Percentiles rank a stretch among this genome's conserved stretches.
Evolutionary conservation across 2,888 invertebrate genomes (phyloP).

Genomic region (Neoascia interrupta): DNA sequence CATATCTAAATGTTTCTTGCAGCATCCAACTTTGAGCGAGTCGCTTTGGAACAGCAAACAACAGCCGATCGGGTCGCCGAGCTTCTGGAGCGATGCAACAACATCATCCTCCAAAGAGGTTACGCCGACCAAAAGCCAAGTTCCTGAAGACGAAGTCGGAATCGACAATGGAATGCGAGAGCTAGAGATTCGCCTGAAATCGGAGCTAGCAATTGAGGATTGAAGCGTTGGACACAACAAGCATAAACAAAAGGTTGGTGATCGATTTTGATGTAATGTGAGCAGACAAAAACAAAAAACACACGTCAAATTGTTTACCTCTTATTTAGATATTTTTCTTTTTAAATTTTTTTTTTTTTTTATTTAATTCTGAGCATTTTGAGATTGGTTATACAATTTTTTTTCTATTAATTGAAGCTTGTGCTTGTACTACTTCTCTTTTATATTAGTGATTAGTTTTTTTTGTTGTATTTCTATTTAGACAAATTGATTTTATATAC

Average conservation of each 20-base stretch:
- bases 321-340: no score
- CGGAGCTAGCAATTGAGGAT: slow-evolving; percentile 81
- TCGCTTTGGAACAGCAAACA: slow-evolving; percentile 72
- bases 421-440: slow-evolving; percentile 62
- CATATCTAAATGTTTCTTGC: slow-evolving; percentile 22
- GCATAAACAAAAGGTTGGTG: slow-evolving; percentile 65
- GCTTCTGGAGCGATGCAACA: slow-evolving; percentile 72
- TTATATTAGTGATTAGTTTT: slow-evolving; percentile 51
- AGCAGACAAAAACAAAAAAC: slow-evolving; percentile 33
- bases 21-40: slow-evolving; percentile 71
- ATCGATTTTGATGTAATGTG: slow-evolving; percentile 60
- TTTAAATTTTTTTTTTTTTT: no score
- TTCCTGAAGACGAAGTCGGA: slow-evolving; percentile 77
- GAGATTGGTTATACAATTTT: slow-evolving; percentile 68
- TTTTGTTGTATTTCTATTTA: slow-evolving; percentile 61
- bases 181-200: slow-evolving; percentile 84
- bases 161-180: slow-evolving; percentile 86
- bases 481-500: slow-evolving; percentile 65
- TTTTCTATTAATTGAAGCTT: slow-evolving; percentile 59
- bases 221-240: slow-evolving; percentile 43
- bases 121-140: slow-evolving; percentile 68
- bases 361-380: slow-evolving; percentile 53
- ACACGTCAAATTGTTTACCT: slow-evolving; percentile 55
- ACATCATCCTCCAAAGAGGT: slow-evolving; percentile 69
- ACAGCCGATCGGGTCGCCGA: slow-evolving; percentile 70